phyloP scores from a whole-genome alignment of 2,888 invertebrate species.

The Protonemura montana region DNA sequence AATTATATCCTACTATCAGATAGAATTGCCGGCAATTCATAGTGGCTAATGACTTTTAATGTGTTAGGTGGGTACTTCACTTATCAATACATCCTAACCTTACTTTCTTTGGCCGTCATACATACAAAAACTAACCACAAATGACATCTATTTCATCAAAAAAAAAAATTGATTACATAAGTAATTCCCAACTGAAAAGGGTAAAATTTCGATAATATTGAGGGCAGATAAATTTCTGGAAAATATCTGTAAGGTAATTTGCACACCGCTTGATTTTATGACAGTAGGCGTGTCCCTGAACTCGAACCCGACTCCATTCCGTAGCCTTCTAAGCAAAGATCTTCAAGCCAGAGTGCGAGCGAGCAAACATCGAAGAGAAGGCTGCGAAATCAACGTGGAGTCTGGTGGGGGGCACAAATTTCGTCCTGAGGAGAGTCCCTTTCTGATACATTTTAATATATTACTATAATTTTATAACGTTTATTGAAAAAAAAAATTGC shows the following conservation, averaged over 20 bases:
- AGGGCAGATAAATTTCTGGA: no score
- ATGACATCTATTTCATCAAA: no score
- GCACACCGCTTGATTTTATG: not conserved
- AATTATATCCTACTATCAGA: not conserved
- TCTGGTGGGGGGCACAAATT: not conserved
- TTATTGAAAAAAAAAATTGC: not conserved
- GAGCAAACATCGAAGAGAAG: not conserved
- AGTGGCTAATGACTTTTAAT: not conserved
- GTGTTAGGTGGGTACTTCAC: not conserved
- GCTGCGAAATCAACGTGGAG: not conserved
- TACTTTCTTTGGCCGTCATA: not conserved
- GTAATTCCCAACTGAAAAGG: no score
- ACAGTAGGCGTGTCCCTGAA: not conserved
- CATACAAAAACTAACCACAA: no score
- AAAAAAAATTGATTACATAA: no score
- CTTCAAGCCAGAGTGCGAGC: not conserved
- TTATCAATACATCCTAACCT: conserved; percentile 23
- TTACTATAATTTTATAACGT: not conserved
- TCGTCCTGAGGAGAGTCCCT: not conserved
- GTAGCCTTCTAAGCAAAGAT: not conserved
- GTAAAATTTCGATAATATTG: no score
- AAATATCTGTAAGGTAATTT: not conserved
- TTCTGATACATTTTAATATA: not conserved
- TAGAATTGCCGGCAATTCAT: not conserved
- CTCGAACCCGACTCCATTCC: not conserved